These are phyloP conservation scores for Onthophagus sagittarius DNA, from an alignment of 2,888 invertebrate species.

Conservation along the genomic window DNA sequence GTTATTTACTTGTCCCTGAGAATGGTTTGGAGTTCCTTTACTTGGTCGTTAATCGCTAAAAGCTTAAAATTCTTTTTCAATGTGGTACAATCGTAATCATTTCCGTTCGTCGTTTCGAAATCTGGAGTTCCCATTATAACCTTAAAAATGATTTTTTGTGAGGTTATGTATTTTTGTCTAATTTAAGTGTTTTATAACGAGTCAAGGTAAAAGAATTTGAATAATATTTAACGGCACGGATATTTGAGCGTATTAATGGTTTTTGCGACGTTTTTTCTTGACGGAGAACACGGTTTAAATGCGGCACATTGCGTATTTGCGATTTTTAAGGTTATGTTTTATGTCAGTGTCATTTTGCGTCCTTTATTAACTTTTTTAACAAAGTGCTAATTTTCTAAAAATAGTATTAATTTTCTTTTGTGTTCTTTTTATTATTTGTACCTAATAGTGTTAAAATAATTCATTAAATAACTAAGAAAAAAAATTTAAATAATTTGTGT, in stretches of 20 bases:
- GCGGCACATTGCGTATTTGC: background rate
- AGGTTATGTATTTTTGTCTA: too few species aligned
- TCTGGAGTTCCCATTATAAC: constrained; percentile 45
- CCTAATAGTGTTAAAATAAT: background rate
- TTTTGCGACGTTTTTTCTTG: background rate
- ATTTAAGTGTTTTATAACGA: too few species aligned
- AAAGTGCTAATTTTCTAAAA: background rate
- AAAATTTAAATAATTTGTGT: background rate
- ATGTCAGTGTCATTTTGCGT: background rate
- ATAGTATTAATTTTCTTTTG: background rate
- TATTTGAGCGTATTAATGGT: background rate
- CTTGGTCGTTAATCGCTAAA: constrained; percentile 71
- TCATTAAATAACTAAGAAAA: background rate
- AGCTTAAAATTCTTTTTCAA: constrained; percentile 65
- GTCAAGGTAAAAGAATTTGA: too few species aligned
- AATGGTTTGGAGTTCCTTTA: constrained; percentile 81
- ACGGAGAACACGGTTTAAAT: background rate
- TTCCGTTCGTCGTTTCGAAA: constrained; percentile 36
- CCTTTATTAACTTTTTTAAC: background rate
- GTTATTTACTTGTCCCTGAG: constrained; percentile 71
- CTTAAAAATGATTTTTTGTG: background rate
- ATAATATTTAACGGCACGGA: too few species aligned
- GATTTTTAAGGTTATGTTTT: background rate
- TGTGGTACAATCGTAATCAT: constrained; percentile 51
- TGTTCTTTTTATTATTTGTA: background rate